Conservation (phyloP, 2,888 invertebrate genomes). For the Tenthredo distinguenda region DNA sequence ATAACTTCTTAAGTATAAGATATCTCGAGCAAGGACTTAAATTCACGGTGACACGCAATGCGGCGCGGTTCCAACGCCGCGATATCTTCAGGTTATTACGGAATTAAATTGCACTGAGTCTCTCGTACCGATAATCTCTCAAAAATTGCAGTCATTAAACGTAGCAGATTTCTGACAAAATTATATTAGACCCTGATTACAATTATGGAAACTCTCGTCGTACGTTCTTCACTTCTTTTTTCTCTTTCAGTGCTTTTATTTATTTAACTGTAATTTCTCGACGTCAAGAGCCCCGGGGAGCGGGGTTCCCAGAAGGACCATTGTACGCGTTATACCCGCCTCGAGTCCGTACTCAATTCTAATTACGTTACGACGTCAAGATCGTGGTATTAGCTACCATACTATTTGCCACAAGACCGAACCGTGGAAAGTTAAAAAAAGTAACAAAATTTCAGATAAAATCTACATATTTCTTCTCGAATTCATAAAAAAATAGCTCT, state of each 20-base stretch:
- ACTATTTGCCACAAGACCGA: neutral
- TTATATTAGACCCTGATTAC: neutral
- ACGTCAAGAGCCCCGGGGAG: neutral
- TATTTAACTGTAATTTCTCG: constrained; percentile 33
- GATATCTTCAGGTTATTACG: neutral
- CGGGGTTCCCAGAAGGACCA: constrained; percentile 11
- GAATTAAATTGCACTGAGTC: neutral
- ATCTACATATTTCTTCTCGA: neutral
- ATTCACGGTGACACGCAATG: constrained; percentile 41
- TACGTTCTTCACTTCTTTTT: neutral
- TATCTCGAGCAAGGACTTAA: constrained; percentile 46
- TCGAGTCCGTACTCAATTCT: neutral
- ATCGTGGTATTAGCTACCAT: neutral
- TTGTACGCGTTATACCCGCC: neutral
- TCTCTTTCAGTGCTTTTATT: neutral
- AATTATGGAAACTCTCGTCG: neutral
- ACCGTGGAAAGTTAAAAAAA: neutral
- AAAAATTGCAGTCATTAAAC: constrained; percentile 28
- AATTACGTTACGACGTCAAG: constrained; percentile 10
- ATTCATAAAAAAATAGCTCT: neutral
- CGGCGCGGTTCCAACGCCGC: neutral
- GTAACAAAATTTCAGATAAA: neutral
- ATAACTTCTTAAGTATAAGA: constrained; percentile 41
- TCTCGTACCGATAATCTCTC: neutral
- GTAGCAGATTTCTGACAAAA: neutral